Conservation (phyloP, 2,888 invertebrate genomes). For the Lasioglossum marginatum region DNA sequence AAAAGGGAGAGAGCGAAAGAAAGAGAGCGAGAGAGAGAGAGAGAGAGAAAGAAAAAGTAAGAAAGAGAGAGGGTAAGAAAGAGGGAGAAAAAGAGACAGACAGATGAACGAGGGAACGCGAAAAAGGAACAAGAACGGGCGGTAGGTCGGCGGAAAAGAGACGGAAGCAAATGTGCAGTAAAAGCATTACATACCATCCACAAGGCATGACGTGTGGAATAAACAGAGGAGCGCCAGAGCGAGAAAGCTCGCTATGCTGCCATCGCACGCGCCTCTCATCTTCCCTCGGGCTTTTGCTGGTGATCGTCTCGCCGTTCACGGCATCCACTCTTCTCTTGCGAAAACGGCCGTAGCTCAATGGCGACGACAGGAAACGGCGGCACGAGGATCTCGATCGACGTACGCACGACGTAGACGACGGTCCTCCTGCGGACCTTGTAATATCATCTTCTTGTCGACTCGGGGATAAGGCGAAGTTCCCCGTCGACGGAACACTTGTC, state of each 20-base stretch:
- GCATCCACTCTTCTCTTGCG: slow-evolving; percentile 52
- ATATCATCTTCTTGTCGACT: slow-evolving; percentile 72
- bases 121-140: not conserved
- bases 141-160: not conserved
- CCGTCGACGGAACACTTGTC: slow-evolving; percentile 62
- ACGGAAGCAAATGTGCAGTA: slow-evolving; percentile 27
- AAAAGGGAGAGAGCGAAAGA: not conserved
- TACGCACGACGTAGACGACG: slow-evolving; percentile 46
- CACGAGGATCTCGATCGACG: slow-evolving; percentile 65
- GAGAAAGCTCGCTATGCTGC: slow-evolving; percentile 75
- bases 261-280: slow-evolving; percentile 73
- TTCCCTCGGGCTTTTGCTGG: slow-evolving; percentile 61
- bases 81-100: not conserved
- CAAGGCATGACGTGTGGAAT: slow-evolving; percentile 74
- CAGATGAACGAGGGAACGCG: not conserved
- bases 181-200: slow-evolving; percentile 74
- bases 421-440: slow-evolving; percentile 50
- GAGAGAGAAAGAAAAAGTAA: not conserved
- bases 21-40: not conserved
- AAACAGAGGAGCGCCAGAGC: slow-evolving; percentile 77
- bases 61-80: not conserved
- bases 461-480: slow-evolving; percentile 51
- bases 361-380: slow-evolving; percentile 60
- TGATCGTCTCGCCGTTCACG: slow-evolving; percentile 39
- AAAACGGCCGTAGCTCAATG: slow-evolving; percentile 65